Evolutionary conservation across 2,113 vertebrate genomes (phyloP), one percentile per base, ranked within the genome.

Genomic region (Xerus inauris): DNA sequence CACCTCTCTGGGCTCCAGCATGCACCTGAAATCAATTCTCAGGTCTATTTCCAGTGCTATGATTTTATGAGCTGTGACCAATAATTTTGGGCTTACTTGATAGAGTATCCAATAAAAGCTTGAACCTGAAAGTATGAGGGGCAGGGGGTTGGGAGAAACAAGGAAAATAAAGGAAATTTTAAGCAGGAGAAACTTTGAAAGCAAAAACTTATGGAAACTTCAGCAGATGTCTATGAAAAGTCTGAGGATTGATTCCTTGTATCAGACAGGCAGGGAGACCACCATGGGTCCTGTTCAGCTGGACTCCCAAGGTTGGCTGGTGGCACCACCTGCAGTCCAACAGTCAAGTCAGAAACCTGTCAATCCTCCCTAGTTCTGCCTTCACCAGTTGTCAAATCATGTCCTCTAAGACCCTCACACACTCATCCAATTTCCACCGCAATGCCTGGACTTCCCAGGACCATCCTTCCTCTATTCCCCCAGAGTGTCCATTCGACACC

Each of bases 201-300:
- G 32, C 59, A 40, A 85, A 88, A 77, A 24, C 5, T 16, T 51
- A 8, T 40, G 49, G 84, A 62, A 40, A 32, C 38, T 24, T 81
- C 57, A 47, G 57, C 65, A 64, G 17, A n/a, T 40, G 54, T 24
- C 65, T 75, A 0, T 65, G 28, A n/a, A 71, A 42, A 72, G 42
- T 19, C 30, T 2, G 26, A 49, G 20, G 0, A 20, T 42, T 59
- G 17, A 47, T 57, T 47, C 12, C 0, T 2, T 42, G 30, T 35
- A 20, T 35, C 10, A 3, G 42, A 45, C 0, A 35, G 57, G 62
- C 32, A 26, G 19, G n/a, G 42, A 49, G 49, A 49, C 49, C 49
- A 11, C 49, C 49, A 49, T 49, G 49, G 49, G 49, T 49, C 47
- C 42, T 72, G 26, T 62, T 7, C 65, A 47, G 16, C 10, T 38